Percentiles rank a stretch among this genome's conserved stretches.
These are phyloP conservation scores for Phenganax stokvisi DNA, from an alignment of 92 coral and sea anemone genomes.

Conservation along the genomic window DNA sequence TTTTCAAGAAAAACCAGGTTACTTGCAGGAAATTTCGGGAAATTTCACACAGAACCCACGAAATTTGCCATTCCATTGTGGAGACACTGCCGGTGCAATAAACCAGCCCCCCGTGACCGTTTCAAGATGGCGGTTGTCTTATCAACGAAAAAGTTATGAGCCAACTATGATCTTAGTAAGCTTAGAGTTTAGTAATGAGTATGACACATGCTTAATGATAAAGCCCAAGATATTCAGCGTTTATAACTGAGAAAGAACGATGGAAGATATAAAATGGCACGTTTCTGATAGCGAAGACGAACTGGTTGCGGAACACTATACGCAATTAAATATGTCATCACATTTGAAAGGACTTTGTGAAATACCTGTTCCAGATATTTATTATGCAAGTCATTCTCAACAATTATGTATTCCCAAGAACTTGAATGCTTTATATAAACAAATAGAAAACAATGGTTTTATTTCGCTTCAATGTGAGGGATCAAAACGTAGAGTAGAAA, in stretches of 20 bases:
- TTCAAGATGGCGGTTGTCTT: too few relatives aligned
- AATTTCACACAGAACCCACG: too few relatives aligned
- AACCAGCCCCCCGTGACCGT: too few relatives aligned
- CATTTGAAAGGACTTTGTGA: constrained; percentile 21
- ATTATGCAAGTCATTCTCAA: not conserved
- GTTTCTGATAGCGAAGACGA: constrained; percentile 38
- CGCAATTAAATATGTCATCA: not conserved
- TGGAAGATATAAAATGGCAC: constrained; percentile 31
- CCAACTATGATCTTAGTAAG: too few relatives aligned
- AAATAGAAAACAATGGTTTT: constrained; percentile 30
- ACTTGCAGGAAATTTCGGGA: too few relatives aligned
- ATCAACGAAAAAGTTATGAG: too few relatives aligned
- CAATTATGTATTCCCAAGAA: constrained; percentile 23
- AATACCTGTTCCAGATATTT: not conserved
- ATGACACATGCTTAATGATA: too few relatives aligned
- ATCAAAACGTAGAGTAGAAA: constrained; percentile 2
- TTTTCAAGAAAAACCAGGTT: too few relatives aligned
- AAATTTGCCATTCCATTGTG: too few relatives aligned
- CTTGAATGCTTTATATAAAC: constrained; percentile 22
- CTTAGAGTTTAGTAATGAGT: too few relatives aligned
- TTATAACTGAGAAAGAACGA: constrained; percentile 7
- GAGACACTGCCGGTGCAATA: too few relatives aligned
- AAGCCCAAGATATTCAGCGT: not conserved
- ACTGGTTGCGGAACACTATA: not conserved
- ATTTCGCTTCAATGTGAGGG: constrained; percentile 22